A percentile compares a stretch with the other conserved stretches of the same genome.
phyloP scores from a whole-genome alignment of 2,797 vertebrate genomes.

The Anabas testudineus region DNA sequence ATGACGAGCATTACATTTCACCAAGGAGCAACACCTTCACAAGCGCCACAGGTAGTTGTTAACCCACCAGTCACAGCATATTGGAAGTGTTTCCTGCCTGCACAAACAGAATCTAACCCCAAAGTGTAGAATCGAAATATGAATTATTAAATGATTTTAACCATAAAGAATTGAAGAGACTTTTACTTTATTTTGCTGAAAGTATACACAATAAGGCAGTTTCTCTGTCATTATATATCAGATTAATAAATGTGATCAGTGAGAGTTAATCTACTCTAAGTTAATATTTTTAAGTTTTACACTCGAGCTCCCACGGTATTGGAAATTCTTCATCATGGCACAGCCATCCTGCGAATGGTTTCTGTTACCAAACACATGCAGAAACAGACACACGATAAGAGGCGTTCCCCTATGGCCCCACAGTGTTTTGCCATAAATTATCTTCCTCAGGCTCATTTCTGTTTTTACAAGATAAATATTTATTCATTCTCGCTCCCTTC shows the following conservation, averaged over 20 bases:
- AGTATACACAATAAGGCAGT: too few species aligned
- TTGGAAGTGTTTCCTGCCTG: not conserved
- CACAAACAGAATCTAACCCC: not conserved
- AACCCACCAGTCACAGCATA: not conserved
- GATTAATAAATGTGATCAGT: too few species aligned
- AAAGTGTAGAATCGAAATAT: not conserved
- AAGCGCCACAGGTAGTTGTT: constrained; percentile 26
- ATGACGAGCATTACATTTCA: constrained; percentile 32
- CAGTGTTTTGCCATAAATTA: constrained; percentile 13
- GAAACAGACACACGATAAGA: constrained; percentile 30
- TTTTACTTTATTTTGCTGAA: too few species aligned
- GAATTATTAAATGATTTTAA: too few species aligned
- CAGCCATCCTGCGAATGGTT: not conserved
- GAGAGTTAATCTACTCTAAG: too few species aligned
- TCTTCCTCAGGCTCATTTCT: constrained; percentile 27
- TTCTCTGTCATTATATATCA: too few species aligned
- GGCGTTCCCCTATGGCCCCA: constrained; percentile 6
- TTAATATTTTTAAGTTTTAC: not conserved
- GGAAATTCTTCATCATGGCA: not conserved
- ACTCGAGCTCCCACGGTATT: not conserved
- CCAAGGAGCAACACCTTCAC: constrained; percentile 22
- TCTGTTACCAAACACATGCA: constrained; percentile 16
- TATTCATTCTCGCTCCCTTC: constrained; percentile 28
- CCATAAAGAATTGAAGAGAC: too few species aligned
- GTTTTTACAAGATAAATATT: constrained; percentile 45